These are phyloP conservation scores for Autographa gamma DNA, from an alignment of 2,888 invertebrate species.

Conservation along the genomic window DNA sequence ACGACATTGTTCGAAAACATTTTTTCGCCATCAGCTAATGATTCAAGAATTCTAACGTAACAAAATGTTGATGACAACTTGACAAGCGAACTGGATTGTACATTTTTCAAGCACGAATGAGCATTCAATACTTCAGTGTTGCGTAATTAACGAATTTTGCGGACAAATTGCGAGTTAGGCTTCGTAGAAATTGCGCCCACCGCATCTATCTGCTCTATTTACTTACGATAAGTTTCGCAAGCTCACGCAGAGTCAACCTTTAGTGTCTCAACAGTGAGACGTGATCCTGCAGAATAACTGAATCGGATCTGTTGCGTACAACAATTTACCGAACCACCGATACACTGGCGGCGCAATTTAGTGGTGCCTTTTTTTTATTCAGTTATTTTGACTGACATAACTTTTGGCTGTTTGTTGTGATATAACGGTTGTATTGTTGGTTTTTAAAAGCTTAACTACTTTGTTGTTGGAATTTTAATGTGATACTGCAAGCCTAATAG, in stretches of 20 bases:
- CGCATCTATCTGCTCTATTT: constrained; percentile 71
- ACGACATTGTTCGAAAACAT: constrained; percentile 40
- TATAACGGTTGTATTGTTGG: not conserved
- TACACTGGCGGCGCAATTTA: constrained; percentile 50
- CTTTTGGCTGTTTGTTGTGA: constrained; percentile 5
- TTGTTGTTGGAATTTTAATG: not conserved
- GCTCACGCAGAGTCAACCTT: constrained; percentile 71
- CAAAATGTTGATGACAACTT: constrained; percentile 55
- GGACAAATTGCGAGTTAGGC: constrained; percentile 59
- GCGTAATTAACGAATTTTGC: constrained; percentile 64
- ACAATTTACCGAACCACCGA: constrained; percentile 49
- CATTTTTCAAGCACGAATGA: constrained; percentile 65
- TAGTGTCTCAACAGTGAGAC: constrained; percentile 72
- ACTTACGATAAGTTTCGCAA: constrained; percentile 64
- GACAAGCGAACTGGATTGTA: constrained; percentile 48
- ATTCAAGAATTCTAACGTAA: constrained; percentile 46
- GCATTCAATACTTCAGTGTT: constrained; percentile 54
- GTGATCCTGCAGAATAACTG: constrained; percentile 72
- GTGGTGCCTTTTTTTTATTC: constrained; percentile 17
- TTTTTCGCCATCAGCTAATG: constrained; percentile 32
- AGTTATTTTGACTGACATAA: constrained; percentile 11
- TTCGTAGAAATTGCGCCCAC: constrained; percentile 66
- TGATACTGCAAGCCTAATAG: not conserved
- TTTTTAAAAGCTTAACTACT: not conserved
- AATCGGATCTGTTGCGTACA: constrained; percentile 68